Conservation (phyloP, 37 sponge, comb jelly and placozoan species). For the Chondrilla cf. caribensis region DNA sequence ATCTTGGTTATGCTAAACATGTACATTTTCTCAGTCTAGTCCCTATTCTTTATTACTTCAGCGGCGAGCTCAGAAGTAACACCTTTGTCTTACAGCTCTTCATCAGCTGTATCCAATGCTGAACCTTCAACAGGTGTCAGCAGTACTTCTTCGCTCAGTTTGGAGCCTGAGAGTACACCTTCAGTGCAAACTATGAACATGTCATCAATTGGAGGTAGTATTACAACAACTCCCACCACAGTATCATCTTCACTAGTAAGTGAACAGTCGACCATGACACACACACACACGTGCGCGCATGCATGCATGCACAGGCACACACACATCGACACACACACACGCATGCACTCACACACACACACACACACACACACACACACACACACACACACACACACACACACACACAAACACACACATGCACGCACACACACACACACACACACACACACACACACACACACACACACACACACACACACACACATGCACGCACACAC, state of each 20-base stretch:
- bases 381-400: conserved; percentile 17
- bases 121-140: too few species aligned
- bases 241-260: not conserved
- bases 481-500: conserved; percentile 20
- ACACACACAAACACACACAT: not conserved
- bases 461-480: conserved; percentile 24
- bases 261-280: not conserved
- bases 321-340: too few species aligned
- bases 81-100: too few species aligned
- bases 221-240: not conserved
- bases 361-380: conserved; percentile 31
- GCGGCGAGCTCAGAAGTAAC: too few species aligned
- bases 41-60: too few species aligned
- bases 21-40: too few species aligned
- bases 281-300: not conserved
- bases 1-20: too few species aligned
- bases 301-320: not conserved
- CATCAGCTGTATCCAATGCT: too few species aligned
- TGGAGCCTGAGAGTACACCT: too few species aligned
- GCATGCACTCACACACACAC: not conserved
- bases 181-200: too few species aligned
- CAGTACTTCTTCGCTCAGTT: too few species aligned
- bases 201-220: not conserved
- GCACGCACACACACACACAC: conserved; percentile 27
- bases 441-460: conserved; percentile 29